Evolutionary conservation across 2,113 vertebrate species (phyloP).

Genomic region (Sterrhoptilus dennistouni): DNA sequence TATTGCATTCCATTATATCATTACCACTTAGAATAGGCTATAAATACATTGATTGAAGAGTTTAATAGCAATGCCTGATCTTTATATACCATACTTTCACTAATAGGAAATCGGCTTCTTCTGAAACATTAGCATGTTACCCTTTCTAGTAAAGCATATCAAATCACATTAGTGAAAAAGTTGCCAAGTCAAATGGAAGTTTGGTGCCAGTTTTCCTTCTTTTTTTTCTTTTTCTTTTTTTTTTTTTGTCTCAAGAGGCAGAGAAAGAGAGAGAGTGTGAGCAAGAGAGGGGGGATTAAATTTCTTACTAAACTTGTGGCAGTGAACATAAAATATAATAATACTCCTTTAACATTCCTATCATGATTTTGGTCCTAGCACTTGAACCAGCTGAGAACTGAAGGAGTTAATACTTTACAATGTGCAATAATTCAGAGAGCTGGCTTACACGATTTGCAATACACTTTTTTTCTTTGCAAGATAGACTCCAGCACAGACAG

Average conservation of each 20-base stretch:
- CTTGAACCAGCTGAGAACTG: neutral
- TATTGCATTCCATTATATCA: constrained; percentile 67
- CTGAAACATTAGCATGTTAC: constrained; percentile 72
- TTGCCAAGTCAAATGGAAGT: constrained; percentile 69
- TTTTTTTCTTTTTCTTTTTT: neutral
- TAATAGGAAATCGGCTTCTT: constrained; percentile 71
- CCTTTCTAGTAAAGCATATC: constrained; percentile 70
- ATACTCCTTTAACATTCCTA: constrained; percentile 62
- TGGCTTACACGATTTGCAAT: constrained; percentile 8
- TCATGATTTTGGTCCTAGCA: constrained; percentile 45
- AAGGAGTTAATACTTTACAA: constrained; percentile 60
- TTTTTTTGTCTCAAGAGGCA: neutral
- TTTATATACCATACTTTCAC: constrained; percentile 58
- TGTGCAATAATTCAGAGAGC: neutral
- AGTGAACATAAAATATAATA: constrained; percentile 65
- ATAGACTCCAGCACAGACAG: constrained; percentile 8
- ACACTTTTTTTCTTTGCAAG: constrained; percentile 10
- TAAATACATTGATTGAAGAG: constrained; percentile 60
- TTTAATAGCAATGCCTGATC: constrained; percentile 60
- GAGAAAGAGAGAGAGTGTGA: neutral
- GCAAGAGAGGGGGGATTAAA: constrained; percentile 41
- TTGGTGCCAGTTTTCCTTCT: constrained; percentile 38
- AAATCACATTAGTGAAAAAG: constrained; percentile 60
- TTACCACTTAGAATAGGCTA: constrained; percentile 58
- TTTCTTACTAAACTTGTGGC: constrained; percentile 63